These are phyloP conservation scores for Lepus timidus DNA, from an alignment of 2,113 vertebrate species.

Conservation along the genomic window DNA sequence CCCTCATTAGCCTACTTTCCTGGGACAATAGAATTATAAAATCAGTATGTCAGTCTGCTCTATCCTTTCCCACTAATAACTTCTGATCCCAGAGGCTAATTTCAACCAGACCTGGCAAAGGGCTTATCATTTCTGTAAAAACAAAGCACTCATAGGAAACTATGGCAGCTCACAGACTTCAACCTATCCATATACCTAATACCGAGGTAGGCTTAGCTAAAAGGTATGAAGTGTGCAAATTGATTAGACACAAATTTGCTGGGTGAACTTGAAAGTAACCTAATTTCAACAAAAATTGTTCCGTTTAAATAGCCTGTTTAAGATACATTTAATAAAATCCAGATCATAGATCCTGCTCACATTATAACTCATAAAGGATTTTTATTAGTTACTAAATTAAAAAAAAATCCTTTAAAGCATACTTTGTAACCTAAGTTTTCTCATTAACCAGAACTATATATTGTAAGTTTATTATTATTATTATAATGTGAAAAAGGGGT, in stretches of 20 bases:
- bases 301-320: constrained; percentile 19
- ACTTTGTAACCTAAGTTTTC: neutral
- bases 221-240: constrained; percentile 32
- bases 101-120: constrained; percentile 69
- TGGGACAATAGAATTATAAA: constrained; percentile 82
- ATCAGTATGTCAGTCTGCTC: constrained; percentile 78
- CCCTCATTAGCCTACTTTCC: constrained; percentile 84
- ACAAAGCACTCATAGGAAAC: constrained; percentile 45
- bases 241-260: constrained; percentile 26
- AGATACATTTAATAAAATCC: constrained; percentile 61
- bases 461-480: neutral
- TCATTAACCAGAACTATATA: neutral
- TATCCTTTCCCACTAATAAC: constrained; percentile 77
- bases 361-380: neutral
- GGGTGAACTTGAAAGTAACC: constrained; percentile 47
- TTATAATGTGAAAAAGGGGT: neutral
- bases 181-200: neutral
- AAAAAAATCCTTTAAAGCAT: neutral
- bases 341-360: neutral
- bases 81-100: constrained; percentile 83
- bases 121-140: constrained; percentile 57
- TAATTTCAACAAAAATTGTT: constrained; percentile 51
- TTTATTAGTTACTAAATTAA: constrained; percentile 50
- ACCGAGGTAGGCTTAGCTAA: neutral
- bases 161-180: neutral